Base-by-base conservation (phyloP, 1,140 invertebrate species). In the Anagrus nilaparvatae region DNA sequence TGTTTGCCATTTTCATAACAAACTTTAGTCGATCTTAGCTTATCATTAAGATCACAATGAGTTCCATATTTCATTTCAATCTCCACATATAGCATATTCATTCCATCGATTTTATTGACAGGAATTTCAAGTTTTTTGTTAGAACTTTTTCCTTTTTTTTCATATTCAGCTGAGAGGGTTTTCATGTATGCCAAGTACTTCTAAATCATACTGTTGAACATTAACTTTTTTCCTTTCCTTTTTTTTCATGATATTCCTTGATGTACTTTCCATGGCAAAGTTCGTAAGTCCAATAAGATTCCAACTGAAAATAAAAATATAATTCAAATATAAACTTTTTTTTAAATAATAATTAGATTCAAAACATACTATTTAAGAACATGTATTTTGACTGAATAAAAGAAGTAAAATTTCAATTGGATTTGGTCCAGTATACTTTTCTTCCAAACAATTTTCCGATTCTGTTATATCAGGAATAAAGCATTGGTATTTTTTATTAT, bases 231-330 rank as follows among this genome's bases (percentile, higher is more conserved):
- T 88, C 46, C 80, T 84, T 65, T 95, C 91, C n/a, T 47, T 87
- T 76, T 54, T 93, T 88, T 65, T 97, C 93, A 63, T 97, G 93
- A 67, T 92, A 97, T 58, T 98, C 94, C 9, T 86, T 71, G 3
- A 97, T 77, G 62, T 84, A 81, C 49, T 76, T 73, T 5, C 92
- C 92, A 71, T 97, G 94, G 59, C 95, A 97, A 8, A 98, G 71
- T 68, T 97, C 92, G 70, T 97, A 98, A 0, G 87, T 92, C 95
- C 94, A 97, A 63, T 95, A 98, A 28, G 82, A 82, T 63, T 97
- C 94, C 40, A 97, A 69, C 78, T 84, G 48, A 32, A 58, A 56
- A 6, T 24, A 24, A 14, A 9, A 20, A 20, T 21, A 17, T 36
- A 24, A 4, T 34, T n/a, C 13, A 17, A n/a, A n/a, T n/a, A n/a